phyloP scores from a whole-genome alignment of 2,113 vertebrate genomes.

The Gallinago media region DNA sequence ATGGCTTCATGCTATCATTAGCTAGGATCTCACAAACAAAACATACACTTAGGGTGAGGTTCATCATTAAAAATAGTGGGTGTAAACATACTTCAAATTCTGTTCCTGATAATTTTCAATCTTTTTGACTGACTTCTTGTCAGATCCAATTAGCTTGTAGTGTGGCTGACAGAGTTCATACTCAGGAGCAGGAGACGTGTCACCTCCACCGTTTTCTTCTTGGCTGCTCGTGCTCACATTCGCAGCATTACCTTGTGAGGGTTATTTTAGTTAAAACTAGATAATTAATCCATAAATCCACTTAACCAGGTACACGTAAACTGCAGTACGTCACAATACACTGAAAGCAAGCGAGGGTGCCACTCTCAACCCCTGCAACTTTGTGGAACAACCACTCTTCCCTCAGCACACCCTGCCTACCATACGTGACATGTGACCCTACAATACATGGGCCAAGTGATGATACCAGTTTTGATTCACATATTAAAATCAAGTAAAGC shows the following conservation, averaged over 20 bases:
- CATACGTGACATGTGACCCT: accelerated
- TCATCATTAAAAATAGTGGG: background rate
- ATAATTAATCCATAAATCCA: slow-evolving; percentile 57
- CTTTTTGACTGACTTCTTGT: background rate
- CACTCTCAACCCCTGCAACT: background rate
- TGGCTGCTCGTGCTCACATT: background rate
- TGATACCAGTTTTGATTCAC: background rate
- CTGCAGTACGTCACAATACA: background rate
- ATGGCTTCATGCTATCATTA: background rate
- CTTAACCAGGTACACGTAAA: background rate
- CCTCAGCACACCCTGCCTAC: background rate
- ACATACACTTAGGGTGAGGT: background rate
- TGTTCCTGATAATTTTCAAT: background rate
- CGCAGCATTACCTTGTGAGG: background rate
- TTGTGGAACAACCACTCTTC: background rate
- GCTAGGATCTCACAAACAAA: background rate
- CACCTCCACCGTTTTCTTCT: background rate
- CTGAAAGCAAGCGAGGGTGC: background rate
- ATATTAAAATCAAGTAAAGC: background rate
- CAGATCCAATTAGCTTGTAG: background rate
- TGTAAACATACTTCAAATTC: background rate
- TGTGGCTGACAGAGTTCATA: background rate
- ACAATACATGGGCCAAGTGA: accelerated
- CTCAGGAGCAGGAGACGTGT: background rate
- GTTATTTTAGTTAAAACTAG: slow-evolving; percentile 49